A percentile compares a stretch with the other conserved stretches of the same genome.
Conservation (phyloP, 2,888 invertebrate genomes). For the Patella pellucida region DNA sequence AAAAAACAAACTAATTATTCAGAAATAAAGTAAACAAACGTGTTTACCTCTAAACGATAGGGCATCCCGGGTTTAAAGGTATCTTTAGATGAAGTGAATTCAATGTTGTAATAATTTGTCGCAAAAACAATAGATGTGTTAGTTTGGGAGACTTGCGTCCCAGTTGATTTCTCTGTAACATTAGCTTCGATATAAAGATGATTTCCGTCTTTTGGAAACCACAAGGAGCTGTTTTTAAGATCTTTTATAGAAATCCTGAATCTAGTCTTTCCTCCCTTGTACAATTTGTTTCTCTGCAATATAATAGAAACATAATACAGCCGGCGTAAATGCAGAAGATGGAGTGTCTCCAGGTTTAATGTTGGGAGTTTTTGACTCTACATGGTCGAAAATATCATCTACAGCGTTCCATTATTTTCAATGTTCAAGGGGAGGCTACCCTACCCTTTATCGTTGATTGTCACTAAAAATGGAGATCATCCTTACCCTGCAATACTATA, state of each 20-base stretch:
- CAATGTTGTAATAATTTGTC: constrained; percentile 29
- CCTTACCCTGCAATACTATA: too few species aligned
- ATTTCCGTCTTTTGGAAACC: constrained; percentile 2
- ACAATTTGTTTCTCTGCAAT: too few species aligned
- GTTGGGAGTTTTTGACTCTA: too few species aligned
- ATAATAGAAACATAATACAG: too few species aligned
- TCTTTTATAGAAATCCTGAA: background rate
- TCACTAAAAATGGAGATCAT: too few species aligned
- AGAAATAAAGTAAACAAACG: background rate
- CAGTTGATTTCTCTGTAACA: constrained; percentile 31
- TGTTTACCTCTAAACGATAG: constrained; percentile 28
- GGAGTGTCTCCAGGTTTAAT: too few species aligned
- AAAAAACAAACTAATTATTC: background rate
- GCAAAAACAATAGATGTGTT: constrained; percentile 29
- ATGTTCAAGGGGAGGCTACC: too few species aligned
- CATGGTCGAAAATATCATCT: too few species aligned
- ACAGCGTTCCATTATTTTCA: too few species aligned
- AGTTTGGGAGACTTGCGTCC: constrained; percentile 18
- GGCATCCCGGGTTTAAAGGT: constrained; percentile 32
- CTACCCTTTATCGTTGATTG: too few species aligned
- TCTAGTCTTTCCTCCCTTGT: background rate
- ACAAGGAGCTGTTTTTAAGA: background rate
- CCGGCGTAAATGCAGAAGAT: too few species aligned
- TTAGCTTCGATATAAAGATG: constrained; percentile 26
- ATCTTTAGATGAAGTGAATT: constrained; percentile 21